Evolutionary conservation across 2,113 vertebrate genomes (phyloP).

Genomic region (Macrotus californicus): DNA sequence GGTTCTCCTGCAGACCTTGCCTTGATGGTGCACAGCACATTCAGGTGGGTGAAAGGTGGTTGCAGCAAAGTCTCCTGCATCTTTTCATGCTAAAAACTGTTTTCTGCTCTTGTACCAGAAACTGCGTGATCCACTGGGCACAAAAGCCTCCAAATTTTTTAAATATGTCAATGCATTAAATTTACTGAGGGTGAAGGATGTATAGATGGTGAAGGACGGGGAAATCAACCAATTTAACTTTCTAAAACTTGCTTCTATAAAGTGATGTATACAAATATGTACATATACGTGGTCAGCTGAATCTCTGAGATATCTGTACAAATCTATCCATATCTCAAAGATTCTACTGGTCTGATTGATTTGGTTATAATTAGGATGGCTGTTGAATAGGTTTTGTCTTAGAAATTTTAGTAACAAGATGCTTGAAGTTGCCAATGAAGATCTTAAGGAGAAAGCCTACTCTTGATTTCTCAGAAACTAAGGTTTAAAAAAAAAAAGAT

Average conservation of each 20-base stretch:
- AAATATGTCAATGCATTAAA: background rate
- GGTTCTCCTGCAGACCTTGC: background rate
- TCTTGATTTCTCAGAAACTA: slow-evolving; percentile 59
- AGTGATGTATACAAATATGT: background rate
- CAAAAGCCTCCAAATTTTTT: background rate
- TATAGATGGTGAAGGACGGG: background rate
- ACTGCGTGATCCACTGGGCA: background rate
- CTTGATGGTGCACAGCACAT: background rate
- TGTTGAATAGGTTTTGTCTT: background rate
- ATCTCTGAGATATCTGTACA: background rate
- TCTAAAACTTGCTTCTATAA: slow-evolving; percentile 13
- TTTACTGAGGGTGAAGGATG: background rate
- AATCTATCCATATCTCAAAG: background rate
- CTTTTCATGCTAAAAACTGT: background rate
- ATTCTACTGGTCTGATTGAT: slow-evolving; percentile 46
- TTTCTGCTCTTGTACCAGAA: slow-evolving; percentile 4
- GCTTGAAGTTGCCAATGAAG: slow-evolving; percentile 37
- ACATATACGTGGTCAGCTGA: background rate
- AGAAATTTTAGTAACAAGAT: slow-evolving; percentile 57
- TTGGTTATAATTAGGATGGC: background rate
- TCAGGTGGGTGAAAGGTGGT: background rate
- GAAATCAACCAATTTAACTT: background rate
- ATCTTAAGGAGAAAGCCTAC: slow-evolving; percentile 30
- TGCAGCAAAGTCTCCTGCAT: background rate
- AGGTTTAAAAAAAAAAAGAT: background rate